Base-by-base conservation (phyloP, 2,797 vertebrate genomes). In the Vespertilio murinus region DNA sequence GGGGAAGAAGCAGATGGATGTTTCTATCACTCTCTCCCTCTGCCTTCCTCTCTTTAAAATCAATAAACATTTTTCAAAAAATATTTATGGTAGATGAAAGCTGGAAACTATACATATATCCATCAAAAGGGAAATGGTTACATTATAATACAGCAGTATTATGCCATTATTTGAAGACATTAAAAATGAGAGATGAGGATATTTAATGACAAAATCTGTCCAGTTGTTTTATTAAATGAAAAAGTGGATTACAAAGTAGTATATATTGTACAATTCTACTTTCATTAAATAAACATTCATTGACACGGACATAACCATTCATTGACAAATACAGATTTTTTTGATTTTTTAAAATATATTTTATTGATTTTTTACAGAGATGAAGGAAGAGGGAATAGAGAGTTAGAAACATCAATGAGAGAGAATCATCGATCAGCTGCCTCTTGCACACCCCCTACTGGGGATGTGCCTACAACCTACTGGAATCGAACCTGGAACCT, bases 141-240 rank as follows among this genome's bases (percentile, higher is more conserved):
- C 78, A 79, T 61, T 33, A 70, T 86, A 61, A 5, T 11, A 78
- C 14, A 74, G 81, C 25, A 75, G n/a, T 69, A 85, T 91, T 71
- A 83, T 33, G 12, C 42, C 22, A 54, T 70, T 54, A 67, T 80
- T 20, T 81, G 74, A 89, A 80, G 20, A 47, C 59, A 89, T 56
- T 92, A 71, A 92, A 94, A 71, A 69, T 81, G 28, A 40, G 23
- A 73, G 49, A 79, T 83, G 74, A 86, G 52, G 64, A 78, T 54
- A 69, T 47, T 88, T 88, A 78, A 75, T 42, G 47, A 70, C 23
- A 85, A 65, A 86, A 75, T 61, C n/a, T 42, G 18, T 70, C 75
- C 42, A 47, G 47, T 56, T 87, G 33, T 82, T 79, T 77, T 73
- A 77, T 20, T 45, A 49, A 77, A 59, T 77, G 45, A 30, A 56